phyloP scores from a whole-genome alignment of 2,888 invertebrate species.

The Orgyia antiqua region DNA sequence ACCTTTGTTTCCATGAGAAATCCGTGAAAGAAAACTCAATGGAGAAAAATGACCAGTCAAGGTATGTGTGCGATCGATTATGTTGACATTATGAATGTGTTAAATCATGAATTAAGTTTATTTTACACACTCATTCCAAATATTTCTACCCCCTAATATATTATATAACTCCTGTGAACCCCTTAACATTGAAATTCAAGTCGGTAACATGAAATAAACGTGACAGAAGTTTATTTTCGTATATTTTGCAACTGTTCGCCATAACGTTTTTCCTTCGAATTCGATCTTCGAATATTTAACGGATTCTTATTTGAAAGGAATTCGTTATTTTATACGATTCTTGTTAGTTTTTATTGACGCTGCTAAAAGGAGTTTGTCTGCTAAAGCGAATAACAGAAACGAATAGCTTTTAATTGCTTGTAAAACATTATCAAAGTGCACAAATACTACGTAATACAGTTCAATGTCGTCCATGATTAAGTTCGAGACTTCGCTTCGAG shows the following conservation, averaged over 20 bases:
- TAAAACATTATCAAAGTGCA: conserved; percentile 5
- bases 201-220: conserved; percentile 9
- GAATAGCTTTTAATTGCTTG: not conserved
- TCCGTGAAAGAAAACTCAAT: conserved; percentile 33
- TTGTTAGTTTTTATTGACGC: not conserved
- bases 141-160: conserved; percentile 14
- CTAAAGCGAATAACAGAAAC: not conserved
- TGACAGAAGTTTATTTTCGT: conserved; percentile 15
- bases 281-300: conserved; percentile 73
- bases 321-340: conserved; percentile 24
- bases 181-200: conserved; percentile 9
- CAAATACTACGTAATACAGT: conserved; percentile 19
- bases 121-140: conserved; percentile 13
- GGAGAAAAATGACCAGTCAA: conserved; percentile 59
- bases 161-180: conserved; percentile 6
- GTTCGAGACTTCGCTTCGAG: conserved; percentile 28
- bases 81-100: conserved; percentile 51
- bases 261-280: conserved; percentile 73
- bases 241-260: conserved; percentile 33
- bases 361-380: not conserved
- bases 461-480: conserved; percentile 28
- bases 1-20: conserved; percentile 22
- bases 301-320: conserved; percentile 60
- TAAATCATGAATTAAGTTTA: conserved; percentile 39
- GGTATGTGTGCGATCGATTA: conserved; percentile 73